phyloP scores from a whole-genome alignment of 2,113 vertebrate genomes.

The Paradisaea rubra region DNA sequence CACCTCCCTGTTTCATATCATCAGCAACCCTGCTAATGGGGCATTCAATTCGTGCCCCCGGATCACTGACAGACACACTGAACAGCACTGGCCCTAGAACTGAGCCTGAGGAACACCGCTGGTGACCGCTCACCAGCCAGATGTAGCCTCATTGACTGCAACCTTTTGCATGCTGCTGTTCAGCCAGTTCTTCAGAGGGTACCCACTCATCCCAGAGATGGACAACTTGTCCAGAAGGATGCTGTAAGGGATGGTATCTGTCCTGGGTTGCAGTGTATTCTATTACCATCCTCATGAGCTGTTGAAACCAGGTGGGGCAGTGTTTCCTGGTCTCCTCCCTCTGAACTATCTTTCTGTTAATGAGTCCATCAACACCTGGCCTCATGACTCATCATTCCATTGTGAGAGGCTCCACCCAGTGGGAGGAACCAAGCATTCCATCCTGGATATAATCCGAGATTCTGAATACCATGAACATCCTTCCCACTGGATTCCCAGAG shows the following conservation, averaged over 20 bases:
- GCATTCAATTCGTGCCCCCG: not conserved
- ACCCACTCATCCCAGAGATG: not conserved
- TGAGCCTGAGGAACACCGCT: not conserved
- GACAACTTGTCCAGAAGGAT: not conserved
- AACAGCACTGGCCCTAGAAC: not conserved
- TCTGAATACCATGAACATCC: too few species aligned
- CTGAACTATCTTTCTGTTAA: too few species aligned
- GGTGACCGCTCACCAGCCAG: accelerated
- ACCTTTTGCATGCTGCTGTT: not conserved
- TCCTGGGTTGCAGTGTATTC: too few species aligned
- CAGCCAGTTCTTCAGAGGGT: not conserved
- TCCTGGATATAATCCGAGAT: too few species aligned
- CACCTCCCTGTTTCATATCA: not conserved
- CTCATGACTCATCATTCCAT: too few species aligned
- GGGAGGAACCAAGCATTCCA: too few species aligned
- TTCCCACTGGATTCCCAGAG: too few species aligned
- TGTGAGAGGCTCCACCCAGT: too few species aligned
- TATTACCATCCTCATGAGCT: too few species aligned
- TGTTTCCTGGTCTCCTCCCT: too few species aligned
- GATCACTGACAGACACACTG: not conserved
- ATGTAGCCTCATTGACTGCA: not conserved
- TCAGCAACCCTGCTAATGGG: not conserved
- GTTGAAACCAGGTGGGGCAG: too few species aligned
- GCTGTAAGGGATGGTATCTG: not conserved
- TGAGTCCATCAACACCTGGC: too few species aligned